Evolutionary conservation across 2,113 vertebrate genomes (phyloP).

Genomic region (Tragelaphus scriptus): DNA sequence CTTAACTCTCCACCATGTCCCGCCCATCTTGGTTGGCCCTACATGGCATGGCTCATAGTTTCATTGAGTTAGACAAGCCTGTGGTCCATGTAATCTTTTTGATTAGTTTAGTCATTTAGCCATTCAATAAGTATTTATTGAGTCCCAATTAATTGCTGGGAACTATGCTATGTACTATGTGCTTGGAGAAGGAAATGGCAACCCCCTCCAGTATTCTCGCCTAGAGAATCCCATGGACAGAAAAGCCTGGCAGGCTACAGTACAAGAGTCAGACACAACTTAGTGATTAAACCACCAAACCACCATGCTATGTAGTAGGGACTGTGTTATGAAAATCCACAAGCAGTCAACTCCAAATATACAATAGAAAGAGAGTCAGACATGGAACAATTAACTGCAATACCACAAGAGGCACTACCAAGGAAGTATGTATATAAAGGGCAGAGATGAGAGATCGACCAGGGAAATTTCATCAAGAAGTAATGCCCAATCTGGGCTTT

Average conservation of each 20-base stretch:
- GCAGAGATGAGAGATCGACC: neutral
- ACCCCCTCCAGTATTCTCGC: neutral
- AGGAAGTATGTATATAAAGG: neutral
- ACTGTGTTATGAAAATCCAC: neutral
- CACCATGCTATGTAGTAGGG: neutral
- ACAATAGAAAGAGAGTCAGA: neutral
- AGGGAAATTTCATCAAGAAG: neutral
- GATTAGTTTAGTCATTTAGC: neutral
- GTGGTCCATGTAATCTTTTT: neutral
- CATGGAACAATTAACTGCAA: neutral
- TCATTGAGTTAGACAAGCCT: neutral
- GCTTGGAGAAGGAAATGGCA: neutral
- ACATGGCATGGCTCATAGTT: fast-evolving
- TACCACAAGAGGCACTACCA: neutral
- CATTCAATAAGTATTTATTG: neutral
- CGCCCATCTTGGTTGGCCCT: fast-evolving
- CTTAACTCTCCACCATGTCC: neutral
- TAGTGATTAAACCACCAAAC: neutral
- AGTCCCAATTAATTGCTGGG: neutral
- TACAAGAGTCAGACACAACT: neutral
- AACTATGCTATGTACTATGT: neutral
- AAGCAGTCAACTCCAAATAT: neutral
- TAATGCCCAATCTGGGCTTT: neutral
- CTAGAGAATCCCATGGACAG: neutral
- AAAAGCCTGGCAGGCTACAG: neutral